Evolutionary conservation across 2,797 vertebrate species (phyloP), one percentile per base, ranked within the genome.

Genomic region (Erithacus rubecula): DNA sequence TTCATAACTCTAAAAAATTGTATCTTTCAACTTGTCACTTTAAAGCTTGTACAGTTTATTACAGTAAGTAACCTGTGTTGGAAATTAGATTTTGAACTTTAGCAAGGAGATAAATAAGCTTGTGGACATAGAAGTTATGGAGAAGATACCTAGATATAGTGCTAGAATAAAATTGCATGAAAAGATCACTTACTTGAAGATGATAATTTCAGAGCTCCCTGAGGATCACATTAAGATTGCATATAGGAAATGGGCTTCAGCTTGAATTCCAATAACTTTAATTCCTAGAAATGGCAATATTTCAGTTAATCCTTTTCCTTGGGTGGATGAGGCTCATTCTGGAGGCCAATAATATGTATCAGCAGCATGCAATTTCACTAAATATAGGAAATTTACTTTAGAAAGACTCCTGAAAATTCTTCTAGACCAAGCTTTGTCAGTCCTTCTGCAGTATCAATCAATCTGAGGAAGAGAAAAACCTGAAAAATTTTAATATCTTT

Each of bases 31-130:
- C 97, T 94, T 98, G 97, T 98, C 98, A 97, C 95, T 98, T 98
- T 97, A 97, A 98, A 98, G 96, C 97, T 96, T 96, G 90, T 97
- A 97, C 96, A 96, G 97, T 98, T 98, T 98, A 98, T 98, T 98
- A 97, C 90, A 94, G 96, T 96, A 97, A 98, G 98, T 98, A 98
- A 98, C 98, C 98, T 98, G 97, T 97, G 96, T 97, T 97, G 97
- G 97, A 98, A 98, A 98, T 98, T 98, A 98, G 96, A 98, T 97
- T 98, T 97, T 98, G 97, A 98, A 98, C 97, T 98, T 98, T 97
- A 97, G 96, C 89, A 94, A 97, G 96, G 97, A 97, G 97, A 98
- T 98, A 98, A 98, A 98, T 98, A 98, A 97, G 96, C 96, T 97
- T 94, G 87, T 94, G 96, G 95, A 97, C 95, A 93, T 75, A 95